These are phyloP conservation scores for Eupithecia centaureata DNA, from an alignment of 2,888 invertebrate genomes.

Conservation along the genomic window DNA sequence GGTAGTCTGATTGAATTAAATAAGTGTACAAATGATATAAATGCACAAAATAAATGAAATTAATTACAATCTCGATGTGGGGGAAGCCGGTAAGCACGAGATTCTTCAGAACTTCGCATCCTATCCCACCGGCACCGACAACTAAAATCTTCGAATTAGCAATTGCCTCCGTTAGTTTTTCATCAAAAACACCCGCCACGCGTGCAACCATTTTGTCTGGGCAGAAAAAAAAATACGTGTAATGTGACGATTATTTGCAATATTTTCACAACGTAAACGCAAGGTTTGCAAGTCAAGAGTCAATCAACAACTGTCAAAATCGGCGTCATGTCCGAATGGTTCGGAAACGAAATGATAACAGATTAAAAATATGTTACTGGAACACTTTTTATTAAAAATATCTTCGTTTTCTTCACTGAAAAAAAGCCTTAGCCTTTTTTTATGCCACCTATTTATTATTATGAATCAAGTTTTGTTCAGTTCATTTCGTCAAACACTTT, in stretches of 20 bases:
- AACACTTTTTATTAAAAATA: no score
- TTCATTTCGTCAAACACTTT: no score
- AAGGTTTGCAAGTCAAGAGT: constrained; percentile 40
- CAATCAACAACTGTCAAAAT: constrained; percentile 58
- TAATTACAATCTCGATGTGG: constrained; percentile 96
- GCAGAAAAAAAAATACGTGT: constrained; percentile 40
- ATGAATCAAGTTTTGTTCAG: no score
- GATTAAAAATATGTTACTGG: neutral
- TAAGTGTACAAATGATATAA: constrained; percentile 2
- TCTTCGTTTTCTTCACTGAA: no score
- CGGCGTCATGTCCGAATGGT: constrained; percentile 61
- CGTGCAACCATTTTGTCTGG: constrained; percentile 85
- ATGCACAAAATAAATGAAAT: constrained; percentile 16
- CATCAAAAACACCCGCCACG: constrained; percentile 87
- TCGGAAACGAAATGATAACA: neutral
- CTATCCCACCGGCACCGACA: constrained; percentile 99
- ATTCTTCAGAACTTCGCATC: constrained; percentile 99
- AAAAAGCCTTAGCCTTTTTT: no score
- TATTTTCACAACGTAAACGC: constrained; percentile 49
- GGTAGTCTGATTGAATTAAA: constrained; percentile 2
- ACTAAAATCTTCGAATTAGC: constrained; percentile 90
- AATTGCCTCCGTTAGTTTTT: constrained; percentile 86
- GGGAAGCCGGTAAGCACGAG: constrained; percentile 97
- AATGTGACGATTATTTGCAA: constrained; percentile 45
- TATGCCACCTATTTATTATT: no score